Percentiles rank a stretch among this genome's conserved stretches.
These are phyloP conservation scores for Phaethornis superciliosus DNA, from an alignment of 2,113 vertebrate genomes.

Conservation along the genomic window DNA sequence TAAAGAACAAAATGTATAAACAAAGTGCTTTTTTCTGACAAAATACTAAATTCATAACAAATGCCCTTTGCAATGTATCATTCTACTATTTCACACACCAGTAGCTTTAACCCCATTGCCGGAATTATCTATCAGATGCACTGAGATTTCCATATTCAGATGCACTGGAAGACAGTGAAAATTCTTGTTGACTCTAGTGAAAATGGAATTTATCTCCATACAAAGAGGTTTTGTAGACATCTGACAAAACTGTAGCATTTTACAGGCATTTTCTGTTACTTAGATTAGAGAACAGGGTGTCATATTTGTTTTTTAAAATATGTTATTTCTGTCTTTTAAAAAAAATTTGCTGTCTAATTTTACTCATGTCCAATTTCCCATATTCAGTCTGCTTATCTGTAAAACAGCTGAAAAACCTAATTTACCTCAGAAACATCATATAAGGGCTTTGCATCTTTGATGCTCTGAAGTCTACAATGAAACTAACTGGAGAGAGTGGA, in stretches of 20 bases:
- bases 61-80: background rate
- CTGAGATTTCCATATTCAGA: background rate
- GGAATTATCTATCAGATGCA: background rate
- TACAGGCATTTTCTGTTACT: background rate
- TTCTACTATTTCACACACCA: background rate
- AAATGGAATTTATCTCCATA: background rate
- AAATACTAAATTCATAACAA: conserved; percentile 6
- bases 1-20: background rate
- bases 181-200: background rate
- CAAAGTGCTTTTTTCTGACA: background rate
- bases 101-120: background rate
- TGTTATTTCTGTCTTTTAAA: background rate
- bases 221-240: background rate
- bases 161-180: background rate
- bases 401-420: background rate
- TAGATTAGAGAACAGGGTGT: background rate
- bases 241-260: background rate
- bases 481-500: background rate
- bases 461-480: background rate
- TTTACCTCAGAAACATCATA: background rate
- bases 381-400: background rate
- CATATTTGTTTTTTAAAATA: background rate
- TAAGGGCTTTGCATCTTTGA: background rate
- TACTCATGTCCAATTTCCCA: background rate
- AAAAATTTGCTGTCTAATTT: background rate